phyloP scores from a whole-genome alignment of 2,797 vertebrate genomes.

The Rachycentron canadum region DNA sequence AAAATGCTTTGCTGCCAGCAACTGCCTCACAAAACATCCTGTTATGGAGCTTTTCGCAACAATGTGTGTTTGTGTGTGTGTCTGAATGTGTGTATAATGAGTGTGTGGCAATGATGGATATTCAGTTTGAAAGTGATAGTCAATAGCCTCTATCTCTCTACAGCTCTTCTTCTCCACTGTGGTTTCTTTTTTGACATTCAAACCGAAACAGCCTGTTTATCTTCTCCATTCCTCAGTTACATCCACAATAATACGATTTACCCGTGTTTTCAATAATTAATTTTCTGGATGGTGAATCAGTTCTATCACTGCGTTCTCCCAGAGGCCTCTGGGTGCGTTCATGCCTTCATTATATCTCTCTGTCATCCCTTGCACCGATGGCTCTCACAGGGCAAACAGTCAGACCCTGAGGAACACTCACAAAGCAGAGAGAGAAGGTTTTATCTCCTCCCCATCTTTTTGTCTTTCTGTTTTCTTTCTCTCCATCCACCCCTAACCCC shows the following conservation, averaged over 20 bases:
- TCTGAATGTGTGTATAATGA: slow-evolving; percentile 14
- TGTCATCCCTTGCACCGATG: slow-evolving; percentile 61
- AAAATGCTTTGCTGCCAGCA: slow-evolving; percentile 61
- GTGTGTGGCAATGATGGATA: slow-evolving; percentile 66
- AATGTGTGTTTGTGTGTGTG: slow-evolving; percentile 20
- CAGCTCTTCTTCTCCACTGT: slow-evolving; percentile 48
- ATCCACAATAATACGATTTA: slow-evolving; percentile 75
- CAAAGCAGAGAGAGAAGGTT: slow-evolving; percentile 47
- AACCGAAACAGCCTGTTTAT: slow-evolving; percentile 68
- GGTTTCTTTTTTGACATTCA: slow-evolving; percentile 63
- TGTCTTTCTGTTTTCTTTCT: slow-evolving; percentile 43
- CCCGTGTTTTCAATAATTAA: slow-evolving; percentile 80
- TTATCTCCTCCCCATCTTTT: slow-evolving; percentile 65
- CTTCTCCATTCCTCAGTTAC: slow-evolving; percentile 67
- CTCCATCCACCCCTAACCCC: not conserved
- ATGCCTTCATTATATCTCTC: slow-evolving; percentile 70
- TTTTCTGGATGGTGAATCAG: slow-evolving; percentile 75
- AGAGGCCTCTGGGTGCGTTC: slow-evolving; percentile 64
- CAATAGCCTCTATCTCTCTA: slow-evolving; percentile 49
- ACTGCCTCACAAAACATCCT: slow-evolving; percentile 50
- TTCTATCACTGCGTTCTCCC: slow-evolving; percentile 60
- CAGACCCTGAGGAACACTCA: slow-evolving; percentile 56
- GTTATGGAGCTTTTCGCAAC: slow-evolving; percentile 44
- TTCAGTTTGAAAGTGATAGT: slow-evolving; percentile 54
- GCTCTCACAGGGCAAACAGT: slow-evolving; percentile 66